Conservation (phyloP, 2,888 invertebrate genomes). For the Spicauda simplicius region DNA sequence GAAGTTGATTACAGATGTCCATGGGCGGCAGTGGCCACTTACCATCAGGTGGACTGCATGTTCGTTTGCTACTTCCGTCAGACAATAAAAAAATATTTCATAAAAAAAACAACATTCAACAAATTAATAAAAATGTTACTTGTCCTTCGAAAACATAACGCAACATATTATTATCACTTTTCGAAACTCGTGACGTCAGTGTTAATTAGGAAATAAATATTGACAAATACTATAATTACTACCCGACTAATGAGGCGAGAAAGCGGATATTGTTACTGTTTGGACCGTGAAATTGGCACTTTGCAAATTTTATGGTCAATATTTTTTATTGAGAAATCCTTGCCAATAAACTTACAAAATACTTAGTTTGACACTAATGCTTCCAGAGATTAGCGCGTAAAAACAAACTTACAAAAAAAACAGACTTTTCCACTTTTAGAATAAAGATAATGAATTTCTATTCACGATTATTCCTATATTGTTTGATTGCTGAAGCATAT, state of each 20-base stretch:
- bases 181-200: conserved; percentile 13
- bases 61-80: too few species aligned
- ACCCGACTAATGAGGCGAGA: neutral
- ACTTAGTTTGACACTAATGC: neutral
- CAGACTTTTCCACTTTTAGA: too few species aligned
- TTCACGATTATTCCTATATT: too few species aligned
- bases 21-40: too few species aligned
- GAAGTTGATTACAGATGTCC: too few species aligned
- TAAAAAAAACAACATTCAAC: neutral
- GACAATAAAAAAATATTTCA: too few species aligned
- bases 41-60: too few species aligned
- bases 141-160: neutral
- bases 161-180: conserved; percentile 14
- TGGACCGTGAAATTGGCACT: neutral
- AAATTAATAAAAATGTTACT: conserved; percentile 5
- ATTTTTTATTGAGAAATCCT: neutral
- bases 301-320: neutral
- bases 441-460: too few species aligned
- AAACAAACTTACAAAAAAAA: too few species aligned
- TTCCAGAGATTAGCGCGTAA: too few species aligned
- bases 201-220: conserved; percentile 10
- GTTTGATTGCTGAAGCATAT: too few species aligned
- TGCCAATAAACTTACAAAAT: neutral
- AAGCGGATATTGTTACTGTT: neutral
- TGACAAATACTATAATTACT: conserved; percentile 13